Evolutionary conservation across 1,140 invertebrate genomes (phyloP).

Genomic region (Tetramorium simillimum): DNA sequence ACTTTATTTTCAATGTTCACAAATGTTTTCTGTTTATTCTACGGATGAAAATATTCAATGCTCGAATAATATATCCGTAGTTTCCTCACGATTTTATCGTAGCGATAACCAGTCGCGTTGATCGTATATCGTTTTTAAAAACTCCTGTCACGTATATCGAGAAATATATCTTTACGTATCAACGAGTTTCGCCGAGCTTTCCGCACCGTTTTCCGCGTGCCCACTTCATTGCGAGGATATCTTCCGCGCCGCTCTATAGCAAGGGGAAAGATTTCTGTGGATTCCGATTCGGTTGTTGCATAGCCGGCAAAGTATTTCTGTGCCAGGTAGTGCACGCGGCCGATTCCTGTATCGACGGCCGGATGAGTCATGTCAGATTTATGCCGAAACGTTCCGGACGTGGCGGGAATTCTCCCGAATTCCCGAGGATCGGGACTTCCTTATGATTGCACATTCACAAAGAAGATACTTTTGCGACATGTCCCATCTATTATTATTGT

Average conservation of each 20-base stretch:
- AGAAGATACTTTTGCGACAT: neutral
- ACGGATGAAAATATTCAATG: neutral
- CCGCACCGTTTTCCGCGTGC: conserved; percentile 27
- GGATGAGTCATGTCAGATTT: conserved; percentile 57
- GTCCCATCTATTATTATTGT: neutral
- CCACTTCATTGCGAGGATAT: conserved; percentile 18
- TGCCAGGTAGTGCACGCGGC: conserved; percentile 9
- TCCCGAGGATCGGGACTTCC: conserved; percentile 12
- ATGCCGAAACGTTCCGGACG: conserved; percentile 33
- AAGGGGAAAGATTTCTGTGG: conserved; percentile 9
- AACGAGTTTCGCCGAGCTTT: conserved; percentile 12
- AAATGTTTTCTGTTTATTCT: neutral
- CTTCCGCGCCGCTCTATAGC: neutral
- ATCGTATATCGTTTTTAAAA: conserved; percentile 12
- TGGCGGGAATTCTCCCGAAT: conserved; percentile 49
- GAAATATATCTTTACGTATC: conserved; percentile 44
- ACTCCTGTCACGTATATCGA: conserved; percentile 26
- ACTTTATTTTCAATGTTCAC: neutral
- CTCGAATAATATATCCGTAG: neutral
- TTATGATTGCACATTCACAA: neutral
- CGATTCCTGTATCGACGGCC: conserved; percentile 37
- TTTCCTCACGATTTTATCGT: neutral
- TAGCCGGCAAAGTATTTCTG: conserved; percentile 40
- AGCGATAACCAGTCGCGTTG: neutral
- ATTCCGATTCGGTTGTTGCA: conserved; percentile 32